phyloP scores from a whole-genome alignment of 1,140 invertebrate genomes.

The Diabrotica undecimpunctata region DNA sequence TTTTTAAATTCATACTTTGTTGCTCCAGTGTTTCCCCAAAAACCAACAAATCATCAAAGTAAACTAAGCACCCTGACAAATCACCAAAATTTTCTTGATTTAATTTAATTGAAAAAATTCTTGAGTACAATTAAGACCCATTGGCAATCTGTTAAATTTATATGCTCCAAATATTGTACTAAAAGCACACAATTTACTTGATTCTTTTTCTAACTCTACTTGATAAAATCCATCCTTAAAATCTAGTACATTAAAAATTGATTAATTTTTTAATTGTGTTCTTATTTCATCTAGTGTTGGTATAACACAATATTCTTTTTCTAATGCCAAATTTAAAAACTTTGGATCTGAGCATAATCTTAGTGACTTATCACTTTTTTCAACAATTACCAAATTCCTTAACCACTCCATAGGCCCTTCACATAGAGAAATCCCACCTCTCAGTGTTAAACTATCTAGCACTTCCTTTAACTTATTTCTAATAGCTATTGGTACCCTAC shows the following conservation, averaged over 20 bases:
- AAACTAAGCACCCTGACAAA: background rate
- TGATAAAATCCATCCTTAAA: too few species aligned
- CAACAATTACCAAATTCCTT: too few species aligned
- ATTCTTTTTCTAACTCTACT: too few species aligned
- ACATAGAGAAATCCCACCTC: background rate
- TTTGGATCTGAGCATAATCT: background rate
- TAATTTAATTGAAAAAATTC: background rate
- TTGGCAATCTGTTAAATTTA: background rate
- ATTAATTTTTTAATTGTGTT: background rate
- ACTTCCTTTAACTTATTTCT: background rate
- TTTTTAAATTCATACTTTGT: too few species aligned
- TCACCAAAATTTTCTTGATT: background rate
- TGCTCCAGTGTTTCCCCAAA: background rate
- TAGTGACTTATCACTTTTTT: background rate
- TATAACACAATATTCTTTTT: background rate
- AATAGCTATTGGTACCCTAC: background rate
- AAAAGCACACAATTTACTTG: too few species aligned
- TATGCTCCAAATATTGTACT: too few species aligned
- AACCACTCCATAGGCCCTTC: background rate
- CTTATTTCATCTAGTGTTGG: background rate
- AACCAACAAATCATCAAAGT: background rate
- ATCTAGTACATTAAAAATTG: background rate
- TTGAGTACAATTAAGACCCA: background rate
- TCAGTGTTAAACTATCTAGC: background rate
- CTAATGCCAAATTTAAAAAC: background rate